Evolutionary conservation across 2,888 invertebrate genomes (phyloP), one percentile per base, ranked within the genome.

Genomic region (Epirrhoe alternata): DNA sequence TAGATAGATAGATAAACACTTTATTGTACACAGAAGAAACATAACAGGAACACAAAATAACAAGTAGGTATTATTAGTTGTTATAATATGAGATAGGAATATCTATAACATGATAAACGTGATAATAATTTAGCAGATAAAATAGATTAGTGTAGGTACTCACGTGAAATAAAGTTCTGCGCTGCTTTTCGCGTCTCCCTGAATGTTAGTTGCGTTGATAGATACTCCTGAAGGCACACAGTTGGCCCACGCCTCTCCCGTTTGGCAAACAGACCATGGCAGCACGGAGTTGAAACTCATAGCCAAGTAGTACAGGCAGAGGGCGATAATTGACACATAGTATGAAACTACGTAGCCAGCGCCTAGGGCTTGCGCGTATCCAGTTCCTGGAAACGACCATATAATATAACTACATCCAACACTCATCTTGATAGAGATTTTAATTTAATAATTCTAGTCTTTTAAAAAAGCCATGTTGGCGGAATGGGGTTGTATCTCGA

Each of bases 301-400:
- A 12, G 94, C 85, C 74, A 97, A 88, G 85, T 97, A 97, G 84
- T 95, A 97, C 1, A 97, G 82, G 1, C 96, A 96, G 30, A 97
- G 83, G 0, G 96, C 96, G 88, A 97, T 95, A 58, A 97, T 88
- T 0, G 96, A 95, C 64, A 96, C 96, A 83, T 97, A 97, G 84
- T 97, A 97, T 0, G 96, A 95, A 0, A 96, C 94, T 0, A 97
- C 95, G 72, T 95, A 95, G 38, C 92, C 83, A 5, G 95, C 94
- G 0, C 95, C 95, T 0, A 96, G 81, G 2, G 95, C 92, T 79
- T 96, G 96, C 0, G 96, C 96, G 78, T 95, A 95, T 6, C 96
- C 96, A n/a, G 96, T 94, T 65, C 96, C 96, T 96, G 78, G 56
- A 38, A 4, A 38, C 10, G 31, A 10, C 16, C 3, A 51, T 47